Base-by-base conservation (phyloP, 2,888 invertebrate species). In the Chymomyza amoena region DNA sequence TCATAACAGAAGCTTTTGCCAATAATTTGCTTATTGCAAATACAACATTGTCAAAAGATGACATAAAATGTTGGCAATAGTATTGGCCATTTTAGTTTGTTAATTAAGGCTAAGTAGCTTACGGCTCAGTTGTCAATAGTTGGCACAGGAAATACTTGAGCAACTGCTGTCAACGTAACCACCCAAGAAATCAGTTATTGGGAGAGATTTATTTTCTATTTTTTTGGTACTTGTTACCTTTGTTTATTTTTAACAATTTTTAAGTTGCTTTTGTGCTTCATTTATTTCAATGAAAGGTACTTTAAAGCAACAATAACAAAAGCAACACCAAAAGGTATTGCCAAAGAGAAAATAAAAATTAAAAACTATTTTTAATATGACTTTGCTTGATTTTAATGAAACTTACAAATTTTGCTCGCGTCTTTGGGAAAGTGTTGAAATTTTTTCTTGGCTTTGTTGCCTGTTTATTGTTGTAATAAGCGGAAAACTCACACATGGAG, bases 371-470 rank as follows among this genome's bases (percentile, higher is more conserved):
- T 61, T 28, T 54, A 36, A 70, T 72, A 63, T 68, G 69, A 77
- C 69, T 78, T 45, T 68, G 73, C 73, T 69, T 78, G 80, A 45
- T 73, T 79, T 79, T 84, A 79, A 84, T 84, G 84, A 82, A 62
- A 64, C 59, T 64, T 67, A 70, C 39, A 75, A 75, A 61, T 64
- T 62, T 45, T 51, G 59, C 73, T 76, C 71, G 84, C 80, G 80
- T 80, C 82, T 57, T 56, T 62, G 76, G 78, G 76, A 84, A 84
- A 82, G 82, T 82, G 84, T 84, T 84, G 82, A 84, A 81, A 80
- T 80, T 74, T 15, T 72, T 60, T 50, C 72, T 61, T 54, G 51
- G 39, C 15, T 18, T 54, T 16, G 6, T 16, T 51, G 54, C 54
- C 9, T 20, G 54, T 18, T 75, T 65, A 70, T 74, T 32, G 62